Percentiles rank a stretch among this genome's conserved stretches.
These are phyloP conservation scores for Agrenia bidenticulata DNA, from an alignment of 2,888 invertebrate genomes.

Conservation along the genomic window DNA sequence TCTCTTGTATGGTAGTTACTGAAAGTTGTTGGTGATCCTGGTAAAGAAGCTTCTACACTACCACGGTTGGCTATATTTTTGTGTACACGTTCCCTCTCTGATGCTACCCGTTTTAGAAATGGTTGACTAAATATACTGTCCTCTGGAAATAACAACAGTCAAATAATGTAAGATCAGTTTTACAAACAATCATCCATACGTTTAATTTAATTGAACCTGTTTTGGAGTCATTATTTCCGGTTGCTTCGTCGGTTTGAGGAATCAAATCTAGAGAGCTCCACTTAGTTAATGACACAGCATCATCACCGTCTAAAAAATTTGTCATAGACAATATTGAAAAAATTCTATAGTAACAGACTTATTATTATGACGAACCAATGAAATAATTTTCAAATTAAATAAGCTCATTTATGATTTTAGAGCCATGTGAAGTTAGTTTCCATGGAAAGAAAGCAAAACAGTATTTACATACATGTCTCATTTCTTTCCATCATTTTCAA, in stretches of 20 bases:
- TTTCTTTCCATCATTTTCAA: no score
- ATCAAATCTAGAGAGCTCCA: constrained; percentile 93
- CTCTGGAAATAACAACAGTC: constrained; percentile 59
- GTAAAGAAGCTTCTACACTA: constrained; percentile 74
- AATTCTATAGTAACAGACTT: no score
- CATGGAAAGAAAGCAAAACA: no score
- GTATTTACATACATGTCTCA: no score
- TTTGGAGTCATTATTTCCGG: constrained; percentile 23
- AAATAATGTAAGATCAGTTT: no score
- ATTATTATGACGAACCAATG: no score
- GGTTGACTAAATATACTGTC: constrained; percentile 88
- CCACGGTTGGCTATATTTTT: constrained; percentile 65
- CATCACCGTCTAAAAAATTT: constrained; percentile 59
- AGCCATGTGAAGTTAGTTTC: no score
- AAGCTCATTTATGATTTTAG: no score
- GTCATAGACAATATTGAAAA: not conserved
- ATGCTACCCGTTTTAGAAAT: constrained; percentile 80
- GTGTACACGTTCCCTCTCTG: constrained; percentile 71
- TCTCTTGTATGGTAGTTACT: no score
- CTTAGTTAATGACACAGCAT: constrained; percentile 75
- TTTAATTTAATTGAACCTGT: no score
- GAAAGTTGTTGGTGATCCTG: constrained; percentile 65
- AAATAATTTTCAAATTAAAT: no score
- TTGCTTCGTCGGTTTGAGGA: constrained; percentile 64
- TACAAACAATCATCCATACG: no score